These are phyloP conservation scores for Digitonthophagus gazella DNA, from an alignment of 2,888 invertebrate species.

Conservation along the genomic window DNA sequence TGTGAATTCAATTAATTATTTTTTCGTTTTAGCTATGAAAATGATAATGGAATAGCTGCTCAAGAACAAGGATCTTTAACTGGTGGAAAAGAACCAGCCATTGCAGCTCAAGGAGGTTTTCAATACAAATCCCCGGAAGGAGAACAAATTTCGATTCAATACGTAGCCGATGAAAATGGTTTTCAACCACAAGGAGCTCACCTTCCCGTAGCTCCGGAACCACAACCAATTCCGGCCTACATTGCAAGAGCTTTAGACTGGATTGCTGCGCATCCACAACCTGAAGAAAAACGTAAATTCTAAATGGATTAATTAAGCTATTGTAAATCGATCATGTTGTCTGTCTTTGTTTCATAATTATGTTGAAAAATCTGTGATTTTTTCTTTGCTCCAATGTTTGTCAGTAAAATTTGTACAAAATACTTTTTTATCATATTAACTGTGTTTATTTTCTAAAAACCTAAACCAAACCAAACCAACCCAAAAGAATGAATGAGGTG, in stretches of 20 bases:
- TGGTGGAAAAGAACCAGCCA: constrained; percentile 50
- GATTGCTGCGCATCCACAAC: constrained; percentile 59
- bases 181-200: constrained; percentile 59
- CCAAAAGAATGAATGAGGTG: too few relatives aligned
- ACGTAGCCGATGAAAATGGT: constrained; percentile 68
- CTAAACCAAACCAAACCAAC: too few relatives aligned
- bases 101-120: constrained; percentile 56
- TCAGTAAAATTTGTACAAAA: not conserved
- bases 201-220: constrained; percentile 45
- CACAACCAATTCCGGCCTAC: constrained; percentile 66
- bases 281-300: constrained; percentile 20
- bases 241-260: constrained; percentile 69
- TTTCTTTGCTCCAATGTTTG: not conserved
- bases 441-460: too few relatives aligned
- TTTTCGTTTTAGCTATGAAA: constrained; percentile 54
- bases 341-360: not conserved
- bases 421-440: not conserved
- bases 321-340: not conserved
- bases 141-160: constrained; percentile 57
- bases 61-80: constrained; percentile 59
- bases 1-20: not conserved
- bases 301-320: not conserved
- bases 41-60: constrained; percentile 62
- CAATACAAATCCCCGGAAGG: constrained; percentile 63
- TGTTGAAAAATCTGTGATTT: not conserved